These are phyloP conservation scores for Tadarida brasiliensis DNA, from an alignment of 2,797 vertebrate genomes.

Conservation along the genomic window DNA sequence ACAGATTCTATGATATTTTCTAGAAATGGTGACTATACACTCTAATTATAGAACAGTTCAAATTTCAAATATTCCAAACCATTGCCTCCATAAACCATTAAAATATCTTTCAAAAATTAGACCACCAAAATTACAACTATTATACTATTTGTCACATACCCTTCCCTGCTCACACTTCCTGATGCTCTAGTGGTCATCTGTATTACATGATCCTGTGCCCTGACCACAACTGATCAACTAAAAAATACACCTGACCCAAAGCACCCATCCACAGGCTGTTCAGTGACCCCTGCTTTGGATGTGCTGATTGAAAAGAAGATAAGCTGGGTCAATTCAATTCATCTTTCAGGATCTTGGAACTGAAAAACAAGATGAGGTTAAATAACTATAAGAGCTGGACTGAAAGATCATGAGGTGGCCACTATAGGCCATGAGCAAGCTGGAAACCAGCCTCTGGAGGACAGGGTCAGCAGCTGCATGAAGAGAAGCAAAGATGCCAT, in stretches of 20 bases:
- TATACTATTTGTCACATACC: neutral
- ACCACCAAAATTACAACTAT: conserved; percentile 15
- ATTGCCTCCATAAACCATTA: neutral
- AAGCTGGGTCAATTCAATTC: neutral
- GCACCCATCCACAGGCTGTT: neutral
- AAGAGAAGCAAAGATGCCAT: neutral
- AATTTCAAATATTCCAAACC: conserved; percentile 52
- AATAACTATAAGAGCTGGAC: neutral
- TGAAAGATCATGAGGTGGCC: neutral
- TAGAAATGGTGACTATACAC: neutral
- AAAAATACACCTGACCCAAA: neutral
- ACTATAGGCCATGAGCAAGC: neutral
- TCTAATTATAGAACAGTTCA: neutral
- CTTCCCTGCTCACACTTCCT: neutral
- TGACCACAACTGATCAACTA: neutral
- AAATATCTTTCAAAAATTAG: neutral
- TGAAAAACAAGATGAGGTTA: conserved; percentile 27
- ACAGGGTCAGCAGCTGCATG: neutral
- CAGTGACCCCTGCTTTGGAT: neutral
- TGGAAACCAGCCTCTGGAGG: neutral
- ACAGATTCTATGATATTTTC: neutral
- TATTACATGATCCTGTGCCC: neutral
- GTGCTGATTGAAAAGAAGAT: neutral
- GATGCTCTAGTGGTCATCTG: neutral
- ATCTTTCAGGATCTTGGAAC: conserved; percentile 13